Evolutionary conservation across 2,888 invertebrate genomes (phyloP).

Genomic region (Hyppa rectilinea): DNA sequence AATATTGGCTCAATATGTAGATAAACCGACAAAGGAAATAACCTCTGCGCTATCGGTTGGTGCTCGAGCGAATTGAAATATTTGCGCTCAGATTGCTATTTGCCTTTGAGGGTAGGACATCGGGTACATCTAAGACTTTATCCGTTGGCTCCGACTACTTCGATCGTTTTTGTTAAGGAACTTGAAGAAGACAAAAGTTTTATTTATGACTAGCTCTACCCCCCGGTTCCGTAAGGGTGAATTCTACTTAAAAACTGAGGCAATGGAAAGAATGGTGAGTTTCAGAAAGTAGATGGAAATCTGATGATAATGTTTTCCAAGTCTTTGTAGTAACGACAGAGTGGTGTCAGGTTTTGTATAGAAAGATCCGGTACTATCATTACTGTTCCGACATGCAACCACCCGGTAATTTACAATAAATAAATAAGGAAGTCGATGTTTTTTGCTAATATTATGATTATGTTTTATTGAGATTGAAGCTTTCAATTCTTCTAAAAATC

Average conservation of each 20-base stretch:
- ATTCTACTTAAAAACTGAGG: background rate
- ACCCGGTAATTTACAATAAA: background rate
- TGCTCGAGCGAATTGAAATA: slow-evolving; percentile 71
- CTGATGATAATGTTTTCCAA: too few relatives aligned
- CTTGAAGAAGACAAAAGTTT: slow-evolving; percentile 1
- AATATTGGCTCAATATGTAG: slow-evolving; percentile 43
- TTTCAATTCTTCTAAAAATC: background rate
- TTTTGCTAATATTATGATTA: background rate
- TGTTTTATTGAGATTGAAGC: too few relatives aligned
- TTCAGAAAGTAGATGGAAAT: background rate
- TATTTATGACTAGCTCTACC: background rate
- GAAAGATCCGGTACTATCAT: background rate
- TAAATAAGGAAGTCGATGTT: background rate
- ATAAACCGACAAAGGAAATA: slow-evolving; percentile 61
- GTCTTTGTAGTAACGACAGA: background rate
- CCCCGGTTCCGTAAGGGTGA: background rate
- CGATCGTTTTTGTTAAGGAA: slow-evolving; percentile 18
- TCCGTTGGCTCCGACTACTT: slow-evolving; percentile 28
- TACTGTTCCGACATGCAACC: background rate
- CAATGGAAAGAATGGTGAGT: background rate
- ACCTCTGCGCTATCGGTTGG: slow-evolving; percentile 50
- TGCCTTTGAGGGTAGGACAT: slow-evolving; percentile 68
- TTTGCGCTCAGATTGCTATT: slow-evolving; percentile 75
- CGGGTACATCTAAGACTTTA: slow-evolving; percentile 50
- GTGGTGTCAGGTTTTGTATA: background rate